A percentile compares a stretch with the other conserved stretches of the same genome.
These are phyloP conservation scores for Neoarius graeffei DNA, from an alignment of 2,113 vertebrate species.

Conservation along the genomic window DNA sequence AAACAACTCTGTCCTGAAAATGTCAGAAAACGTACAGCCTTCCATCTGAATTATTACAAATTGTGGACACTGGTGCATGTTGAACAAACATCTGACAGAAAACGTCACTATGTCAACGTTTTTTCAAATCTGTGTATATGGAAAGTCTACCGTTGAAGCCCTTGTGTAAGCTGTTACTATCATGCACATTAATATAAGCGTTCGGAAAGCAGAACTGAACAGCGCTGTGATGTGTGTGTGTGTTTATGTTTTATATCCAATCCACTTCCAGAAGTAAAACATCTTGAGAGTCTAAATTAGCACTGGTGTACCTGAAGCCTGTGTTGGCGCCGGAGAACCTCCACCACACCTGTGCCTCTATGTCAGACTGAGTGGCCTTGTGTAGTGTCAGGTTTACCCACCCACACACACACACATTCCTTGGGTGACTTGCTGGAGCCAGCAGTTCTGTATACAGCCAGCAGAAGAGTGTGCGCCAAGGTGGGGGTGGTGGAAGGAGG, in stretches of 20 bases:
- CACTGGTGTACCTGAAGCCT: slow-evolving; percentile 47
- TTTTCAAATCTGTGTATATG: background rate
- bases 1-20: background rate
- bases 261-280: slow-evolving; percentile 13
- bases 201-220: background rate
- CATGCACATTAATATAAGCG: background rate
- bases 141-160: background rate
- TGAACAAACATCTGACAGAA: background rate
- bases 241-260: slow-evolving; percentile 18
- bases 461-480: slow-evolving; percentile 6
- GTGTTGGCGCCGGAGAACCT: slow-evolving; percentile 21
- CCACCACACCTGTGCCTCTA: slow-evolving; percentile 51
- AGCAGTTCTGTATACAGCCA: slow-evolving; percentile 37
- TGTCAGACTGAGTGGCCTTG: slow-evolving; percentile 46
- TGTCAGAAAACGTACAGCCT: background rate
- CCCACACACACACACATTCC: slow-evolving; percentile 18
- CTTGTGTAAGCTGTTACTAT: background rate
- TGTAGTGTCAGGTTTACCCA: slow-evolving; percentile 51
- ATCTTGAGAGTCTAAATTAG: slow-evolving; percentile 48
- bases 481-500: slow-evolving; percentile 7
- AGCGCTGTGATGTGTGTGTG: background rate
- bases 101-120: background rate
- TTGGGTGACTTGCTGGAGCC: slow-evolving; percentile 47
- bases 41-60: background rate
- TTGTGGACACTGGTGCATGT: background rate